phyloP scores from a whole-genome alignment of 2,888 invertebrate genomes.

The Aleiodes alternator region DNA sequence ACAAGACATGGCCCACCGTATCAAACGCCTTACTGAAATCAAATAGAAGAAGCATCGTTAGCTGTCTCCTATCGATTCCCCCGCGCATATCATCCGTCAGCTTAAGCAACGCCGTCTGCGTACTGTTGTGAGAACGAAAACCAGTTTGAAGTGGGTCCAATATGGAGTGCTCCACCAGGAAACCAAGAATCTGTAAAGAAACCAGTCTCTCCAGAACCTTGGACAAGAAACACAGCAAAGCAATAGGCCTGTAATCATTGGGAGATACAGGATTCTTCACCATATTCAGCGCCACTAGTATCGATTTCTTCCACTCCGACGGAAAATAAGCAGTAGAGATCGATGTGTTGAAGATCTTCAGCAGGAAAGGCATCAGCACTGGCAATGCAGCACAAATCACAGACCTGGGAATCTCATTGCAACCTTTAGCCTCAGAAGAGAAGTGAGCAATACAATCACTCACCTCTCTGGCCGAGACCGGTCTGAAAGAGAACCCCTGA shows the following conservation, averaged over 20 bases:
- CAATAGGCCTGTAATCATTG: slow-evolving; percentile 1
- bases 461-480: background rate
- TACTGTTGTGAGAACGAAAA: background rate
- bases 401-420: background rate
- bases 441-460: background rate
- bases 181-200: background rate
- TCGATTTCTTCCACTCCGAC: background rate
- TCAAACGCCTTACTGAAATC: slow-evolving; percentile 11
- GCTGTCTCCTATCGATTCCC: background rate
- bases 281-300: background rate
- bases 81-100: background rate
- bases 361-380: slow-evolving; percentile 1
- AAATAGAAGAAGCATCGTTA: background rate
- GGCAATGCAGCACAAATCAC: background rate
- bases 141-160: slow-evolving; percentile 1
- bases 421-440: background rate
- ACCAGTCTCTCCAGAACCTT: background rate
- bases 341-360: background rate
- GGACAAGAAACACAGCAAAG: background rate
- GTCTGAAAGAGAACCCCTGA: no score
- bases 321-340: background rate
- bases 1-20: background rate
- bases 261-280: background rate
- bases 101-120: background rate
- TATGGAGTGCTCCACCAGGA: background rate